Base-by-base conservation (phyloP, 2,888 invertebrate species). In the Callimorpha dominula region DNA sequence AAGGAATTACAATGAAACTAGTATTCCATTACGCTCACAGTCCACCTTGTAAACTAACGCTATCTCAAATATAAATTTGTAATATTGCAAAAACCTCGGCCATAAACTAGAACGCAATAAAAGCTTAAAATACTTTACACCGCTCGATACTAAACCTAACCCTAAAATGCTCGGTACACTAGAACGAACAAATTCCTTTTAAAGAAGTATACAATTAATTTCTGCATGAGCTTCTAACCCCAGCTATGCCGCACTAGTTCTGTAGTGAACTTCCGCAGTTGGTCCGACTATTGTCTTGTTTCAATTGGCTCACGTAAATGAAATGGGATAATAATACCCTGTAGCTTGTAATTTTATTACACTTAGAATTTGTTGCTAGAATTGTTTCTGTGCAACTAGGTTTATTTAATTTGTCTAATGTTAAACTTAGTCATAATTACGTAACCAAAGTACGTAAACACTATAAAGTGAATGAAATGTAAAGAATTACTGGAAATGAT, bases 241-340 rank as follows among this genome's bases (percentile, higher is more conserved):
- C 54, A n/a, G 49, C 40, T 8, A 20, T 46, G 52, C 60, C 7
- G 54, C 46, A 65, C 43, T 68, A 71, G 68, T 74, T 71, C 60
- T 71, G 65, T 74, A 71, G 71, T 68, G 74, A 65, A 71, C 68
- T 74, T 74, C 71, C 74, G 68, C 46, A 43, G 67, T 70, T 76
- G 68, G 71, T 54, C 49, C 68, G 60, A 15, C 82, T 62, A 82
- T 78, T 82, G 82, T 82, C 78, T 77, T 42, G 49, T 68, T 72
- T 80, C 80, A 76, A 82, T 79, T 76, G 80, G 78, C 65, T 60
- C 82, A 78, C 74, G 74, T 79, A 74, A 79, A 82, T 70, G 76
- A 69, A 84, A 84, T 77, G 72, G 80, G 78, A 74, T 75, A 76
- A 72, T 75, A 77, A 74, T 67, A 73, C 68, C 20, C 65, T 72